Evolutionary conservation across 53 echinoderm and acorn worm genomes (phyloP).

Genomic region (Holothuria scabra): DNA sequence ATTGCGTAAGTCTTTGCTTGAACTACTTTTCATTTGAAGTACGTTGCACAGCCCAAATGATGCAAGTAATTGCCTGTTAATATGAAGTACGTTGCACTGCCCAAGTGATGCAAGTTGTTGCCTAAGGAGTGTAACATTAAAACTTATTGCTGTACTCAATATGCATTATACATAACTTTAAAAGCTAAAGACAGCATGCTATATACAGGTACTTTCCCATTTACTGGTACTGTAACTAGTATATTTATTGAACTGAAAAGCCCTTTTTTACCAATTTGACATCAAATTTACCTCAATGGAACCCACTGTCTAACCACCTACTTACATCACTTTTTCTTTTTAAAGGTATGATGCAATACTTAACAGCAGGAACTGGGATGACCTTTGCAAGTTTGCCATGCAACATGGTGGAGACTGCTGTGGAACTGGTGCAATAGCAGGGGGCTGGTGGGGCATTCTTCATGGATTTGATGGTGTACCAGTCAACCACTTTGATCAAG

Average conservation of each 20-base stretch:
- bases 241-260: too few species aligned
- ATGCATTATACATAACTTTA: too few species aligned
- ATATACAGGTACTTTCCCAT: too few species aligned
- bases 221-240: too few species aligned
- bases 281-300: too few species aligned
- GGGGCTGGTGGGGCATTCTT: constrained; percentile 86
- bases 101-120: too few species aligned
- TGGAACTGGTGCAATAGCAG: constrained; percentile 80
- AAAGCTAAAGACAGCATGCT: too few species aligned
- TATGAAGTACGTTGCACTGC: constrained; percentile 64
- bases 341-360: constrained; percentile 85
- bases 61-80: too few species aligned
- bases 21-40: constrained; percentile 69
- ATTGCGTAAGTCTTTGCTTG: constrained; percentile 76
- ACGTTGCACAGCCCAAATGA: constrained; percentile 82
- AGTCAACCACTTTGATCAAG: constrained; percentile 49
- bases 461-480: constrained; percentile 88
- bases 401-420: constrained; percentile 83
- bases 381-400: constrained; percentile 74
- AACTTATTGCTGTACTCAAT: too few species aligned
- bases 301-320: too few species aligned
- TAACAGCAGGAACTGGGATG: constrained; percentile 71
- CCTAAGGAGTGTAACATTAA: too few species aligned
- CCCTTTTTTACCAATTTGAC: too few species aligned
- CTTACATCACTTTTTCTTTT: neutral